Evolutionary conservation across 2,797 vertebrate genomes (phyloP).

Genomic region (Florisuga fusca): DNA sequence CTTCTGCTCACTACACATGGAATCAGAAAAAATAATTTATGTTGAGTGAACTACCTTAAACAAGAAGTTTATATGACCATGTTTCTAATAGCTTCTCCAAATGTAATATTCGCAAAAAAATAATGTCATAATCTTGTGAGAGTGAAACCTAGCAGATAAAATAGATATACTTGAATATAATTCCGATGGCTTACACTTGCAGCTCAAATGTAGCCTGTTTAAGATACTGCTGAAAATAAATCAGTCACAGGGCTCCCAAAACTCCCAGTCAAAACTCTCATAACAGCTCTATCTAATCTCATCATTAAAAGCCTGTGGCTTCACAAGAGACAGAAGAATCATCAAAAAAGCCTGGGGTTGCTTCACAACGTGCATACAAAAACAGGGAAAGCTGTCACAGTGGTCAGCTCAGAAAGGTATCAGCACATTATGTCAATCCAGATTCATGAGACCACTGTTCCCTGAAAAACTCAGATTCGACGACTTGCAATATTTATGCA

Average conservation of each 20-base stretch:
- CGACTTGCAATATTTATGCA: not conserved
- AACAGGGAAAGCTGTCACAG: not conserved
- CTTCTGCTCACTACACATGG: not conserved
- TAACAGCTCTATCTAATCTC: not conserved
- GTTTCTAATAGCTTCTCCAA: not conserved
- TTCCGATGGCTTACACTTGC: not conserved
- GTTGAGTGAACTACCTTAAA: not conserved
- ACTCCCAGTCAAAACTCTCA: not conserved
- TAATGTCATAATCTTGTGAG: not conserved
- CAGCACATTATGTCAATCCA: not conserved
- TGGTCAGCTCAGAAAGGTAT: not conserved
- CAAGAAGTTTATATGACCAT: not conserved
- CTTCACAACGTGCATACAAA: not conserved
- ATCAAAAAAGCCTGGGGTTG: not conserved
- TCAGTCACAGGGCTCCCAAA: not conserved
- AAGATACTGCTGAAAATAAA: not conserved
- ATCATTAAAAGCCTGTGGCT: not conserved
- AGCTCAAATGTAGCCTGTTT: not conserved
- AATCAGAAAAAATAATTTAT: not conserved
- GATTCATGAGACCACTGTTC: not conserved
- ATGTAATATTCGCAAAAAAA: not conserved
- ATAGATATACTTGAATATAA: not conserved
- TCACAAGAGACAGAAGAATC: not conserved
- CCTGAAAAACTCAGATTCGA: not conserved
- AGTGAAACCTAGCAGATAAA: not conserved